Evolutionary conservation across 1,140 invertebrate species (phyloP).

Genomic region (Nylanderia fulva): DNA sequence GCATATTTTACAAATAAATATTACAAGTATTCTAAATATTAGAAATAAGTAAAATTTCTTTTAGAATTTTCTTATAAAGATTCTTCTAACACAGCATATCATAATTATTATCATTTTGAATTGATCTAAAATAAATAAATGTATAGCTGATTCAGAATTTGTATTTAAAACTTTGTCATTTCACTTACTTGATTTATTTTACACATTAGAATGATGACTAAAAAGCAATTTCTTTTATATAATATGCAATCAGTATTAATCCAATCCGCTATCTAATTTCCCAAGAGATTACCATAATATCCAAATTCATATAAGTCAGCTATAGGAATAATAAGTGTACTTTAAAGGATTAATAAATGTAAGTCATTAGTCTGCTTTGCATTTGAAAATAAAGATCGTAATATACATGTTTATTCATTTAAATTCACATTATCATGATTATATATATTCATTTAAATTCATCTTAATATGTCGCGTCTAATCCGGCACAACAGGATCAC

Average conservation of each 20-base stretch:
- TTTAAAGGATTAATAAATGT: constrained; percentile 15
- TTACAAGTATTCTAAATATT: no score
- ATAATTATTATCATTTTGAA: not conserved
- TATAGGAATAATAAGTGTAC: not conserved
- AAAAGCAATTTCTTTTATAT: not conserved
- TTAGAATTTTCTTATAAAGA: not conserved
- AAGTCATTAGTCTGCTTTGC: constrained; percentile 35
- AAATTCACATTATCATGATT: not conserved
- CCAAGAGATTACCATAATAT: constrained; percentile 5
- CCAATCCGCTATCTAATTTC: not conserved
- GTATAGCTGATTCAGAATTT: not conserved
- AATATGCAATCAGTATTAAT: constrained; percentile 35
- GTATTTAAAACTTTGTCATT: not conserved
- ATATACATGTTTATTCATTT: not conserved
- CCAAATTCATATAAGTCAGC: constrained; percentile 31
- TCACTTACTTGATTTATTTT: not conserved
- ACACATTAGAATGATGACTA: not conserved
- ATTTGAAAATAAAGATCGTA: constrained; percentile 47
- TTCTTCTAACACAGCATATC: not conserved
- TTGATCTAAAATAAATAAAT: not conserved
- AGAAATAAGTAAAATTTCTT: no score
- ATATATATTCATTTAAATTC: constrained; percentile 55
- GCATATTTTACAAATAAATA: no score
- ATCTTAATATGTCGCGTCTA: constrained; percentile 34
- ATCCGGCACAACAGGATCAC: constrained; percentile 46